Base-by-base conservation (phyloP, 2,888 invertebrate species). In the Kryphioiulus occultus region DNA sequence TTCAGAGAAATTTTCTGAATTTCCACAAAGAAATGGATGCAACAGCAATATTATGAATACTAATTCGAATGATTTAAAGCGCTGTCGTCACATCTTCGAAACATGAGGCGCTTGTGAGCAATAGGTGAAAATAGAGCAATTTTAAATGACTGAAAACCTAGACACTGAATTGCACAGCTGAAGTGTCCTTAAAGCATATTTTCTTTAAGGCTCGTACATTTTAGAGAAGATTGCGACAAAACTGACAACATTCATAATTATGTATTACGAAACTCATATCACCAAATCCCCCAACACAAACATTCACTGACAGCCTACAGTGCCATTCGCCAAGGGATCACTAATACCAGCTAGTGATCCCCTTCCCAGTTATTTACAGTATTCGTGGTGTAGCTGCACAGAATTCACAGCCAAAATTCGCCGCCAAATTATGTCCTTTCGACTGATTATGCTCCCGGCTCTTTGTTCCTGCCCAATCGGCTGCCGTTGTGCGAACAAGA, bases 321-420 rank as follows among this genome's bases (percentile, higher is more conserved):
- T 26, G 68, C 26, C 68, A 68, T 22, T 78, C 30, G 26, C 17
- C 17, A 30, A 26, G 78, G 17, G 78, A 30, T 78, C 78, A 78
- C 78, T 78, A 78, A 78, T 30, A 78, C 78, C 78, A 78, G 78
- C 78, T 78, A 78, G 78, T 32, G 78, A 78, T 78, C 78, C 12
- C 0, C 30, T 15, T 30, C 17, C 30, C 78, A 30, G 78, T 30
- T 78, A 78, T 78, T 78, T 78, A 78, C 78, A 78, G 78, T 78
- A 26, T 68, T 68, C 26, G 22, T 68, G 26, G 22, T 26, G 78
- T 78, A 78, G 78, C 78, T 78, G 78, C 78, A 78, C 30, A 78
- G 30, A 32, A 68, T 68, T 68, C 59, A 68, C 30, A 30, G 30
- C 30, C 26, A 26, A 15, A 12, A 4, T 30, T 78, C 30, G 30